phyloP scores from a whole-genome alignment of 30 jellyfish, hydroid and myxozoan genomes.

The Nemopilema nomurai region DNA sequence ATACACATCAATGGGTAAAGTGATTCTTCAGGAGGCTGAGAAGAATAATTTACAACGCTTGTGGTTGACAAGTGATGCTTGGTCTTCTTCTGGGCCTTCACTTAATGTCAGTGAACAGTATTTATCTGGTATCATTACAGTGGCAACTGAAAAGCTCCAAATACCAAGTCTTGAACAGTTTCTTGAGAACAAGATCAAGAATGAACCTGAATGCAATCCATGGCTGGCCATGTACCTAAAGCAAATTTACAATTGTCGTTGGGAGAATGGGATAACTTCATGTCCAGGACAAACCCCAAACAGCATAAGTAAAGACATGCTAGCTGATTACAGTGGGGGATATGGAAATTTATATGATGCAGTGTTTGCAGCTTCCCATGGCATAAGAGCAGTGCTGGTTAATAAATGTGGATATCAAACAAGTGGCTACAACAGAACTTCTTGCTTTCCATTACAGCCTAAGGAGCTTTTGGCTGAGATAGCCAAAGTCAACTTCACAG shows the following conservation, averaged over 20 bases:
- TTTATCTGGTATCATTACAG: slow-evolving; percentile 72
- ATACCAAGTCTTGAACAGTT: slow-evolving; percentile 55
- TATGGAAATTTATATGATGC: slow-evolving; percentile 69
- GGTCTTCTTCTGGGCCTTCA: slow-evolving; percentile 73
- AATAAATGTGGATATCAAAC: slow-evolving; percentile 42
- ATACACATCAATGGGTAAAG: slow-evolving; percentile 73
- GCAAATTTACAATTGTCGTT: slow-evolving; percentile 45
- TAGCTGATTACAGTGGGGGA: slow-evolving; percentile 61
- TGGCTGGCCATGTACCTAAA: slow-evolving; percentile 73
- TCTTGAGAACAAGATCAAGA: slow-evolving; percentile 36
- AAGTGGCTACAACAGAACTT: slow-evolving; percentile 19
- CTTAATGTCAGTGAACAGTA: slow-evolving; percentile 50
- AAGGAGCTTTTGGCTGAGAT: slow-evolving; percentile 41
- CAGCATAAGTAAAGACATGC: slow-evolving; percentile 42
- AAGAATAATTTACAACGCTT: slow-evolving; percentile 51
- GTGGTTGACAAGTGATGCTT: slow-evolving; percentile 96
- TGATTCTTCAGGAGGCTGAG: slow-evolving; percentile 79
- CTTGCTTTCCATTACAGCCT: slow-evolving; percentile 47
- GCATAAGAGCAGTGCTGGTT: slow-evolving; percentile 41
- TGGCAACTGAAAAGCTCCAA: slow-evolving; percentile 55
- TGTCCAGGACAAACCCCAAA: slow-evolving; percentile 56
- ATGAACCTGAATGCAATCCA: slow-evolving; percentile 64
- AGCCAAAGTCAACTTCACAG: slow-evolving; percentile 56
- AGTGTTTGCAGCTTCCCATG: slow-evolving; percentile 71
- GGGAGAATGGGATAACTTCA: not conserved